Percentiles rank a stretch among this genome's conserved stretches.
Evolutionary conservation across 1,140 invertebrate species (phyloP).

Genomic region (Carposina sasakii): DNA sequence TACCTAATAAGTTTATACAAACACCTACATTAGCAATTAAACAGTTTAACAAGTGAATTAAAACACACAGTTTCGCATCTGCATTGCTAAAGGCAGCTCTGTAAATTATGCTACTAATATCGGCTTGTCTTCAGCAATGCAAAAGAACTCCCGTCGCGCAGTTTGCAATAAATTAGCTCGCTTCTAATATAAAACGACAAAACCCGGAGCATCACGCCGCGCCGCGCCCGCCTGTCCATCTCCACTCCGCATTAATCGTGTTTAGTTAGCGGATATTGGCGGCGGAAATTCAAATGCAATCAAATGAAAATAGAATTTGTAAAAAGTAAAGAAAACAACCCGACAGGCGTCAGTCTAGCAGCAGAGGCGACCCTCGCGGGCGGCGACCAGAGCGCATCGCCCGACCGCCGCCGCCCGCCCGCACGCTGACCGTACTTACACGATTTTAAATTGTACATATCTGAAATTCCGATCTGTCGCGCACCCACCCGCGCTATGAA

Average conservation of each 20-base stretch:
- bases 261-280: slow-evolving; percentile 74
- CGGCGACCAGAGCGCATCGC: slow-evolving; percentile 18
- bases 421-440: slow-evolving; percentile 70
- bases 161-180: slow-evolving; percentile 65
- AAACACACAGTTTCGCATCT: too few relatives aligned
- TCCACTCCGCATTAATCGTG: slow-evolving; percentile 72
- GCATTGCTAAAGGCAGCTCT: slow-evolving; percentile 4
- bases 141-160: slow-evolving; percentile 45
- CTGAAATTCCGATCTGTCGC: slow-evolving; percentile 72
- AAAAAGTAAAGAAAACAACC: slow-evolving; percentile 69
- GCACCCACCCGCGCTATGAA: slow-evolving; percentile 70
- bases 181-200: slow-evolving; percentile 68
- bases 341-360: slow-evolving; percentile 70
- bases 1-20: too few relatives aligned
- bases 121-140: slow-evolving; percentile 30
- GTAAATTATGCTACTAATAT: slow-evolving; percentile 26
- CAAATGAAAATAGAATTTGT: slow-evolving; percentile 73
- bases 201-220: slow-evolving; percentile 47
- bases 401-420: slow-evolving; percentile 28
- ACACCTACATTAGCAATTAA: too few relatives aligned
- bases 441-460: slow-evolving; percentile 73
- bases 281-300: slow-evolving; percentile 74
- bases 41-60: too few relatives aligned
- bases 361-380: slow-evolving; percentile 41
- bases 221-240: slow-evolving; percentile 58